phyloP scores from a whole-genome alignment of 2,888 invertebrate species.

The Pinctada fucata region DNA sequence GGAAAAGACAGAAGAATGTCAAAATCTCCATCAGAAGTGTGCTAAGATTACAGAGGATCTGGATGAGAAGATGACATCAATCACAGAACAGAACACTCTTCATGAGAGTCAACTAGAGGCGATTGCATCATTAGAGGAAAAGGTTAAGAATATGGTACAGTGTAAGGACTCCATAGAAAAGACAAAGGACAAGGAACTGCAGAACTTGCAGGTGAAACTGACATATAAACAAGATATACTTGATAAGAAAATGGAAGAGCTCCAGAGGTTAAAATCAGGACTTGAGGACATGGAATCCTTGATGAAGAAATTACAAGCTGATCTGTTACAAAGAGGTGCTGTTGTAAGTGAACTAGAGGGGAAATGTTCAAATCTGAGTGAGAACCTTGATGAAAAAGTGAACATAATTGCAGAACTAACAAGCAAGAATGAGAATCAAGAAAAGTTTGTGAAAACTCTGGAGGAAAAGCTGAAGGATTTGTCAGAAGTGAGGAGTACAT shows the following conservation, averaged over 20 bases:
- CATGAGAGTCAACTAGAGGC: conserved; percentile 21
- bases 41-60: conserved; percentile 34
- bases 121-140: conserved; percentile 30
- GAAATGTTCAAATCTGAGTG: conserved; percentile 31
- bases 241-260: conserved; percentile 37
- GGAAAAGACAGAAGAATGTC: neutral
- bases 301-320: neutral
- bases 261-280: conserved; percentile 37
- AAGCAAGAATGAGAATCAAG: conserved; percentile 17
- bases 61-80: conserved; percentile 27
- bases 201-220: conserved; percentile 38
- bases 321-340: conserved; percentile 18
- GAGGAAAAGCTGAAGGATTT: conserved; percentile 33
- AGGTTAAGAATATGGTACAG: conserved; percentile 16
- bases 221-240: conserved; percentile 42
- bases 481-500: conserved; percentile 17
- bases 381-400: conserved; percentile 30
- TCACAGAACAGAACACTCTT: conserved; percentile 15
- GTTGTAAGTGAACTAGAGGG: conserved; percentile 14
- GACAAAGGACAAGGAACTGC: conserved; percentile 26
- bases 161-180: conserved; percentile 24
- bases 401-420: conserved; percentile 12
- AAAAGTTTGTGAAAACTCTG: conserved; percentile 19
- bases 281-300: conserved; percentile 25
- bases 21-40: conserved; percentile 25